Percentiles rank a stretch among this genome's conserved stretches.
Conservation (phyloP, 2,113 vertebrate genomes). For the Thalassarche chlororhynchos region DNA sequence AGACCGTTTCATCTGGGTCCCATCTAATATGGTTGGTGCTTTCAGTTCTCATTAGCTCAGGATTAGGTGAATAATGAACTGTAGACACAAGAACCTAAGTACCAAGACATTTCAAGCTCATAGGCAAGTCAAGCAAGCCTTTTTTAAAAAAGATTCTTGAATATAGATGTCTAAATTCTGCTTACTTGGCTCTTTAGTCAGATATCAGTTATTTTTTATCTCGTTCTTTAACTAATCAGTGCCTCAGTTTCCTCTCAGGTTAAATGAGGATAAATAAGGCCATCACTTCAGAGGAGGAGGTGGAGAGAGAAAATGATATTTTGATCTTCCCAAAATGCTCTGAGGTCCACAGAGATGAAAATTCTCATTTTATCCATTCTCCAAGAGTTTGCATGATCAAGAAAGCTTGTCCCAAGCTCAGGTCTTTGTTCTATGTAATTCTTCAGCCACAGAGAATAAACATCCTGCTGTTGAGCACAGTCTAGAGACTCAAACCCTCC, state of each 20-base stretch:
- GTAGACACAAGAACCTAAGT: background rate
- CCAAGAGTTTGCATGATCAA: background rate
- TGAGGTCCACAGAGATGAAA: background rate
- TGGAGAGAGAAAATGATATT: background rate
- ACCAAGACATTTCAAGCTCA: background rate
- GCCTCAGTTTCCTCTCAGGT: background rate
- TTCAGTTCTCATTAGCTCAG: background rate
- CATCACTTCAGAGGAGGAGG: background rate
- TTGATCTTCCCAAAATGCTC: background rate
- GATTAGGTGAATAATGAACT: background rate
- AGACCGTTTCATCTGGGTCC: background rate
- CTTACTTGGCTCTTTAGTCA: background rate
- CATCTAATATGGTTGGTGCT: background rate
- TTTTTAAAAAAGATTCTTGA: background rate
- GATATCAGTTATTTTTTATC: background rate
- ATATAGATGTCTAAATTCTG: background rate
- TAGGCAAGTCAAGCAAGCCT: background rate
- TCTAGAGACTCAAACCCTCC: background rate
- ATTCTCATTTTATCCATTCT: background rate
- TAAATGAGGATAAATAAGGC: background rate
- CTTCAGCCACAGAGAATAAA: background rate
- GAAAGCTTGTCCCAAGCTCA: background rate
- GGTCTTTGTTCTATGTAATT: background rate
- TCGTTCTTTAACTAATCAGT: background rate
- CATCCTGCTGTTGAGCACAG: fast-evolving